Evolutionary conservation across 2,113 vertebrate species (phyloP), one percentile per base, ranked within the genome.

Genomic region (Aspidoscelis tigris): DNA sequence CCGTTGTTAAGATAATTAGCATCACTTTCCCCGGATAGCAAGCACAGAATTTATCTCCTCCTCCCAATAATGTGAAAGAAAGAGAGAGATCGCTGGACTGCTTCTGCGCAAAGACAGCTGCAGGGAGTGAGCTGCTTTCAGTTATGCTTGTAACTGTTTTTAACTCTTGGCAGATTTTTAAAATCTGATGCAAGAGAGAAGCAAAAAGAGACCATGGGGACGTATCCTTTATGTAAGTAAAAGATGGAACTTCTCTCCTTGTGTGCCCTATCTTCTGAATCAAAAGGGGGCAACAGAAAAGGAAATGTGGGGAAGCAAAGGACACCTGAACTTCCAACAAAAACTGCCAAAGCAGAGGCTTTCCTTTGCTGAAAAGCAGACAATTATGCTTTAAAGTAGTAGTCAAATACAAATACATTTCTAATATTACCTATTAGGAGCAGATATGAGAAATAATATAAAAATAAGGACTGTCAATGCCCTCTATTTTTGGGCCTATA

Each of bases 401-500:
- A 5, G 20, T 16, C 39, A 22, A 39, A 43, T 8, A 47, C 78
- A 12, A 83, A 81, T 2, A 1, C 5, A 0, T 39, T 84, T 66
- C 18, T 3, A 33, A 58, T 71, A 88, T 73, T 80, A 86, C 43
- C 2, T 74, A 78, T 84, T 65, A 86, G 55, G 68, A 55, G 22
- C 72, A 58, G 83, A 90, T 55, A 6, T 0, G 78, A 87, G 70
- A 53, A 81, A 22, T 66, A 80, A 82, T 53, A n/a, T 16, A 76
- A 33, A 44, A 76, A 43, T 64, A 84, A 33, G 89, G 89, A 89
- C 61, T 80, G 1, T 7, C 24, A 61, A 21, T 73, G 73, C 75
- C 86, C 39, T 66, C 39, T 0, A 16, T 43, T 58, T 76, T 83
- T 22, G 84, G 43, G 64, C 75, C 58, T 20, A 24, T 76, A 83